Evolutionary conservation across 2,113 vertebrate species (phyloP).

Genomic region (Corapipo altera): DNA sequence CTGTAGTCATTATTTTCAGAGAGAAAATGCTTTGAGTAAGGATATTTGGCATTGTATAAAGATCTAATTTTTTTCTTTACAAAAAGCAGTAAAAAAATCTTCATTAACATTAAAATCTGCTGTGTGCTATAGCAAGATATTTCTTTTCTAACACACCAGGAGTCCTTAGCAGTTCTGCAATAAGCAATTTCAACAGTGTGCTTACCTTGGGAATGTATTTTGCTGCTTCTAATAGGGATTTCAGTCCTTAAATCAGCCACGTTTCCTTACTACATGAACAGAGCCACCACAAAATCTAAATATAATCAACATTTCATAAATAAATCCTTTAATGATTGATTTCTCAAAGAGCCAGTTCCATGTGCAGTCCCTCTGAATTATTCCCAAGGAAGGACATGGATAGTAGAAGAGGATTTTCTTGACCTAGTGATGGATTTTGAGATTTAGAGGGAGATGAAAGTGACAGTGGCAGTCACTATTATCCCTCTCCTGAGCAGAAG

Average conservation of each 20-base stretch:
- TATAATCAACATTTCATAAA: slow-evolving; percentile 19
- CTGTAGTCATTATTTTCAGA: background rate
- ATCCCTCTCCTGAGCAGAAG: slow-evolving; percentile 63
- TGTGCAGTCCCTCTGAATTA: slow-evolving; percentile 39
- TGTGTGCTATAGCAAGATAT: background rate
- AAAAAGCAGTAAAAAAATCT: background rate
- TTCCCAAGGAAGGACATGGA: slow-evolving; percentile 30
- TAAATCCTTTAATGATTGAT: background rate
- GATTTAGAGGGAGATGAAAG: slow-evolving; percentile 75
- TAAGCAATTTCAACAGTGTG: background rate
- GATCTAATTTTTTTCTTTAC: background rate
- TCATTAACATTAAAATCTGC: background rate
- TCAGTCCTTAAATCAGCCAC: slow-evolving; percentile 32
- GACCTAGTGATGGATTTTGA: slow-evolving; percentile 74
- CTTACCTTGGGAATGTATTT: slow-evolving; percentile 58
- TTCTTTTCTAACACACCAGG: background rate
- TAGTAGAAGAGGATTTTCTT: slow-evolving; percentile 66
- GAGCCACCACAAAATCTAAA: background rate
- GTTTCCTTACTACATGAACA: slow-evolving; percentile 3
- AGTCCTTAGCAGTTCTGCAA: background rate
- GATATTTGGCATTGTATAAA: background rate
- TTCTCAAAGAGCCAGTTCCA: background rate
- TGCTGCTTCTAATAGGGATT: background rate
- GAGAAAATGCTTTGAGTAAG: background rate
- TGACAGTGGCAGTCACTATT: slow-evolving; percentile 67